Conservation (phyloP, 2,888 invertebrate genomes). For the Horisme vitalbata region DNA sequence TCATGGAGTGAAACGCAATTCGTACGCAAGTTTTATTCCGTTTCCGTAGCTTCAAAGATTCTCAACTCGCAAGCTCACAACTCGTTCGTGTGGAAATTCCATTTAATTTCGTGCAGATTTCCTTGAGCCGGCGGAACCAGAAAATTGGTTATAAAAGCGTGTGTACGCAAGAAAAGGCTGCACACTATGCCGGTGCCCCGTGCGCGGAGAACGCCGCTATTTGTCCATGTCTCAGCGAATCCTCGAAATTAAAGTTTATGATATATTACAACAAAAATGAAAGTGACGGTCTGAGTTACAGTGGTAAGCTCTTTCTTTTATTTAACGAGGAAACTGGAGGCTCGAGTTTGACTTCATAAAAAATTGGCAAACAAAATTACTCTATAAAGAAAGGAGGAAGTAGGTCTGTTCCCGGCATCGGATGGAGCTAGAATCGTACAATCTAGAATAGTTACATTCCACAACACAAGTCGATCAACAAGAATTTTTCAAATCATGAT, state of each 20-base stretch:
- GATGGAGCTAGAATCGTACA: no score
- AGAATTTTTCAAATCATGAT: no score
- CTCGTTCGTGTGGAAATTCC: slow-evolving; percentile 65
- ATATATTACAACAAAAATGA: slow-evolving; percentile 27
- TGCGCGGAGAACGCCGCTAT: slow-evolving; percentile 24
- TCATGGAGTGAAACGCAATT: neutral
- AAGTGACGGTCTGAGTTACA: slow-evolving; percentile 17
- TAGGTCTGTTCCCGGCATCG: no score
- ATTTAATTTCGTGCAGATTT: slow-evolving; percentile 64
- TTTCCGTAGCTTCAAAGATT: slow-evolving; percentile 53
- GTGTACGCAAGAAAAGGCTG: slow-evolving; percentile 29
- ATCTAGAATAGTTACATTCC: no score
- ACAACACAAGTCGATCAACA: no score
- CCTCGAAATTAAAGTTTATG: slow-evolving; percentile 33
- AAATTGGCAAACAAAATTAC: no score
- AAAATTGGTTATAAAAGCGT: slow-evolving; percentile 30
- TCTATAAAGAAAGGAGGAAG: no score
- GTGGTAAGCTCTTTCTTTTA: slow-evolving; percentile 25
- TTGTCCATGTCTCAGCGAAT: slow-evolving; percentile 31
- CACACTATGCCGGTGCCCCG: slow-evolving; percentile 32
- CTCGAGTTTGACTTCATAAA: no score
- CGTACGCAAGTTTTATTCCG: neutral
- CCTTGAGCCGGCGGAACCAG: slow-evolving; percentile 36
- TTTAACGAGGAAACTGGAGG: no score
- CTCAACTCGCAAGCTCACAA: slow-evolving; percentile 51